Evolutionary conservation across 2,888 invertebrate genomes (phyloP), one percentile per base, ranked within the genome.

Genomic region (Chelonus formosanus): DNA sequence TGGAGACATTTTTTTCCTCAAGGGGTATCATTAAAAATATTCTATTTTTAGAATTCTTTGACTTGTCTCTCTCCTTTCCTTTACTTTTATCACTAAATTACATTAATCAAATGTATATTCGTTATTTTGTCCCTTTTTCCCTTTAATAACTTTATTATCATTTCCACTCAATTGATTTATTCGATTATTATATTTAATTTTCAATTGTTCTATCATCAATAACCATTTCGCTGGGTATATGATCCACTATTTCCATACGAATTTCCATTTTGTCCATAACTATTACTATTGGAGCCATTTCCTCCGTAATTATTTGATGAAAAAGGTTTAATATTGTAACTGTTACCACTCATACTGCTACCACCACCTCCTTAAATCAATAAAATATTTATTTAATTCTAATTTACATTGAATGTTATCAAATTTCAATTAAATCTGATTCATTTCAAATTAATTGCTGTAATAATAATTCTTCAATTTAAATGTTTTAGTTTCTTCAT

Each of bases 161-260:
- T 20, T 20, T 20, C 20, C 20, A 5, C 45, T 55, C 32, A 52
- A 66, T 20, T 58, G 31, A 32, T 55, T 31, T 47, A 44, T 61
- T 10, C 32, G 6, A 34, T 50, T 61, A 43, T 31, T 62, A 4
- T 55, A 5, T 31, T n/a, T n/a, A 35, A 47, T 34, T 32, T 45
- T 31, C 40, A 40, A 40, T 10, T 47, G 50, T 32, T 8, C 48
- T 32, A 20, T 47, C 10, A 61, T 80, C 76, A 82, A 77, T 83
- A 83, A 47, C 81, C 81, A 65, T 83, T 83, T 71, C 81, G 78
- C 70, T 79, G 80, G 48, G 80, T 73, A 65, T 79, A 80, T 44
- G 65, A 70, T 43, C 74, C 73, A 35, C 75, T 69, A 60, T 75
- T 73, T 35, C 78, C 78, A 44, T 79, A 80, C 20, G 77, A 75